Evolutionary conservation across 1,140 invertebrate species (phyloP), one percentile per base, ranked within the genome.

Genomic region (Zelostemma sp.): DNA sequence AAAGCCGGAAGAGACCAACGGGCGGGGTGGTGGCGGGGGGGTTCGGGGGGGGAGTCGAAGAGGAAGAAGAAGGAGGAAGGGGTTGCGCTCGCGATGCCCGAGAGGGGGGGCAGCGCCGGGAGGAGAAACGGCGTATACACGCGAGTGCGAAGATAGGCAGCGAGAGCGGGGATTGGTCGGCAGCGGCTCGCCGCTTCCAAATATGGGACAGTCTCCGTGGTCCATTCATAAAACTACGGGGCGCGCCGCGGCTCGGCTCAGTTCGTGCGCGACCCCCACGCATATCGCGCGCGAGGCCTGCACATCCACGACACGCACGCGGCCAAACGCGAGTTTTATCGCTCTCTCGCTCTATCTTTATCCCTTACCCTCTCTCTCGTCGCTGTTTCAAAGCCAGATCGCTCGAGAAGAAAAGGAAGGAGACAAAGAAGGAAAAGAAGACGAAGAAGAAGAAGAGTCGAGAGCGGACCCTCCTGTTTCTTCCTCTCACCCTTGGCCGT

Each of bases 211-310:
- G 85, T 82, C 80, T 82, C 76, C 75, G 81, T 77, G 81, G 83
- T 89, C 87, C 89, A 90, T 90, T 90, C 88, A 90, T 89, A 89
- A 89, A 88, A 85, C 84, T 86, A 80, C 83, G 82, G 84, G 82
- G 81, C 82, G 83, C 81, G 82, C 81, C 82, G 82, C 63, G 70
- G 66, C 76, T 79, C 75, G 77, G 79, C 81, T 85, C 83, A 85
- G 83, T 85, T 84, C 68, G 84, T 83, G 80, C 80, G 84, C 82
- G 83, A 85, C 80, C 80, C 81, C 84, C 83, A 85, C 80, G 82
- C 82, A 86, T 81, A 73, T 45, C 67, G 56, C 66, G 66, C 77
- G 75, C 62, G 80, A 75, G 77, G 79, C 79, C 77, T 79, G 74
- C 75, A 60, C 72, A 59, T 58, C 73, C 57, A 68, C 64, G 64